These are phyloP conservation scores for Chunga burmeisteri DNA, from an alignment of 2,113 vertebrate species.

Conservation along the genomic window DNA sequence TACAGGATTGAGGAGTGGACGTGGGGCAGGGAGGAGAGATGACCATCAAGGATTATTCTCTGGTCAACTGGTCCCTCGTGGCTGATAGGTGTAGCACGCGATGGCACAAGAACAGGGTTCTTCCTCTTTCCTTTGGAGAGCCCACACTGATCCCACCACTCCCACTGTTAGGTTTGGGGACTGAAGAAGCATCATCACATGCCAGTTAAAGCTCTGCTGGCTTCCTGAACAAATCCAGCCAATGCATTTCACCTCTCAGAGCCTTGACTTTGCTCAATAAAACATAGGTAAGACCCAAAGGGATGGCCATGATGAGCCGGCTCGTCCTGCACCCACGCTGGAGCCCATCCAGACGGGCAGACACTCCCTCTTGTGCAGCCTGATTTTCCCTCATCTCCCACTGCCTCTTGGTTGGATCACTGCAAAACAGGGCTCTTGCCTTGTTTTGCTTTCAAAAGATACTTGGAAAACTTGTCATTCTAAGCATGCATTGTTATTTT, in stretches of 20 bases:
- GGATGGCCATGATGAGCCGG: accelerated
- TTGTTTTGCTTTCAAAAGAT: neutral
- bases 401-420: neutral
- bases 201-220: neutral
- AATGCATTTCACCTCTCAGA: neutral
- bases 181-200: neutral
- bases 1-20: neutral
- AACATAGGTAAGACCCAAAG: neutral
- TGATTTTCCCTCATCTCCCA: neutral
- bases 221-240: neutral
- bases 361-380: neutral
- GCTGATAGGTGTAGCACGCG: too few relatives aligned
- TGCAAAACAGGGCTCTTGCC: neutral
- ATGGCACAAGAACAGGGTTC: neutral
- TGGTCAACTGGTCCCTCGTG: neutral
- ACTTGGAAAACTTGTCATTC: neutral
- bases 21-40: neutral
- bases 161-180: neutral
- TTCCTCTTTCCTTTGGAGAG: neutral
- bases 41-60: accelerated
- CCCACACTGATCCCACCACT: accelerated
- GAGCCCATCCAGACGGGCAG: neutral
- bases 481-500: neutral
- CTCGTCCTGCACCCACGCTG: neutral
- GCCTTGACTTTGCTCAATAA: neutral